A percentile compares a stretch with the other conserved stretches of the same genome.
phyloP scores from a whole-genome alignment of 2,113 vertebrate species.

The Reinhardtius hippoglossoides region DNA sequence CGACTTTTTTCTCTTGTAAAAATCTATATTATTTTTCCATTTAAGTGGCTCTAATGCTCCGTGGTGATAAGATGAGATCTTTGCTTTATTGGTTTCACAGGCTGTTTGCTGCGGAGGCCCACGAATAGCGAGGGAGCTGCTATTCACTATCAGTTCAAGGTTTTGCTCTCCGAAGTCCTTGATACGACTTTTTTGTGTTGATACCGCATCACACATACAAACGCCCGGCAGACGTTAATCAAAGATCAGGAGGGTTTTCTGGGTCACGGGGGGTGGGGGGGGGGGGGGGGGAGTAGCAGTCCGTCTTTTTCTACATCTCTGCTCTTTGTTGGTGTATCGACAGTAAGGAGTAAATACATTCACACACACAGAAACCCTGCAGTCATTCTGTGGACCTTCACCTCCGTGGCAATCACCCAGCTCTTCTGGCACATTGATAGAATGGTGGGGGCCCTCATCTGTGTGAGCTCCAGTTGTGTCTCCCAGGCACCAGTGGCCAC shows the following conservation, averaged over 20 bases:
- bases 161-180: too few relatives aligned
- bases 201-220: background rate
- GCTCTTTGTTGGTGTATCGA: too few relatives aligned
- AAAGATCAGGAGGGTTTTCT: background rate
- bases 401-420: constrained; percentile 42
- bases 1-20: too few relatives aligned
- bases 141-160: too few relatives aligned
- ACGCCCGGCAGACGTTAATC: background rate
- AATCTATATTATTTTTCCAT: too few relatives aligned
- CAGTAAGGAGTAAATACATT: background rate
- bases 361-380: constrained; percentile 3
- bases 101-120: too few relatives aligned
- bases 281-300: background rate
- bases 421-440: constrained; percentile 23
- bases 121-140: too few relatives aligned
- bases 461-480: constrained; percentile 22
- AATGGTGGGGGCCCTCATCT: constrained; percentile 2
- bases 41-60: too few relatives aligned
- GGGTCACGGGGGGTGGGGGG: background rate
- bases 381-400: constrained; percentile 17
- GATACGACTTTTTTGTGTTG: too few relatives aligned
- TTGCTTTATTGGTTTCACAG: too few relatives aligned
- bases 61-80: too few relatives aligned
- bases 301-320: background rate
- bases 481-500: constrained; percentile 24